A percentile compares a stretch with the other conserved stretches of the same genome.
Evolutionary conservation across 1,140 invertebrate genomes (phyloP).

Genomic region (Drosophila sproati): DNA sequence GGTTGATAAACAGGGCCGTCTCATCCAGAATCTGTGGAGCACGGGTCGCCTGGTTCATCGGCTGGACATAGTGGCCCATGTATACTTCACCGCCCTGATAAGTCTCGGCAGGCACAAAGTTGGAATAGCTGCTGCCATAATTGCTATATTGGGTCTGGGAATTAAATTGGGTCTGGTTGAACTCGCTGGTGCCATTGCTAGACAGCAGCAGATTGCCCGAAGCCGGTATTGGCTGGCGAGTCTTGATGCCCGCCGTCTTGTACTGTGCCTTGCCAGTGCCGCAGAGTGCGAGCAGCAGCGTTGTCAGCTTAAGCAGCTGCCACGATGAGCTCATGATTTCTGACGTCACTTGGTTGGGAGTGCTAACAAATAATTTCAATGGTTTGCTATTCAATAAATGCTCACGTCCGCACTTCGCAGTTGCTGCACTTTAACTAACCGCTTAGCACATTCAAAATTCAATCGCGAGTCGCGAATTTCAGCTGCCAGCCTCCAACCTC

Average conservation of each 20-base stretch:
- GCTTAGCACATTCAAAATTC: constrained; percentile 30
- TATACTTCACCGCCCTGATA: constrained; percentile 43
- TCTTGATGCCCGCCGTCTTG: constrained; percentile 80
- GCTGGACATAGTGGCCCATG: constrained; percentile 62
- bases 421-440: constrained; percentile 71
- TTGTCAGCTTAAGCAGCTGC: constrained; percentile 21
- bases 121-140: constrained; percentile 33
- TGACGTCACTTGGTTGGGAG: constrained; percentile 34
- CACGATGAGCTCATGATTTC: constrained; percentile 24
- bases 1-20: constrained; percentile 77
- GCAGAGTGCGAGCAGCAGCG: constrained; percentile 42
- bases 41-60: constrained; percentile 29
- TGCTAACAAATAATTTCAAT: constrained; percentile 1
- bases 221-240: constrained; percentile 55
- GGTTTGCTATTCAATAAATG: neutral
- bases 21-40: constrained; percentile 60
- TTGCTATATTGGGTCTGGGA: constrained; percentile 29
- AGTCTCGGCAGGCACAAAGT: constrained; percentile 66
- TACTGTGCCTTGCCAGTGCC: constrained; percentile 54
- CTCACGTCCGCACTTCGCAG: constrained; percentile 58
- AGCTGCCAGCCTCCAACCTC: constrained; percentile 30
- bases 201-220: constrained; percentile 61
- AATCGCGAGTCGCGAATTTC: constrained; percentile 37
- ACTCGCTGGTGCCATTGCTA: constrained; percentile 45
- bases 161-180: constrained; percentile 26